Evolutionary conservation across 1,140 invertebrate species (phyloP).

Genomic region (Agrypnia vestita): DNA sequence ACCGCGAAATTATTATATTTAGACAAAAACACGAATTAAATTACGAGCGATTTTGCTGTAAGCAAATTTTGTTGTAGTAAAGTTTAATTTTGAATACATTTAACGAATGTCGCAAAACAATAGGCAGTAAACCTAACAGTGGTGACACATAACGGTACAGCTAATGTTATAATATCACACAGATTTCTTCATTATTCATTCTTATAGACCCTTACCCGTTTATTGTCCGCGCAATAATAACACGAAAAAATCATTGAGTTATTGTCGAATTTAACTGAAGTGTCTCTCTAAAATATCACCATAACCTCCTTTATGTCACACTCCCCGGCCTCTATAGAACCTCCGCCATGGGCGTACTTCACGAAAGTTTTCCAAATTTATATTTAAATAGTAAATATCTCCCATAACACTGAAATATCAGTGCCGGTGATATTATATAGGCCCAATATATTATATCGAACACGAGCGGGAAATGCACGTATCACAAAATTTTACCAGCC

Average conservation of each 20-base stretch:
- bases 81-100: too few relatives aligned
- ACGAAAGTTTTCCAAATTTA: background rate
- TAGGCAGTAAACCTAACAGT: too few relatives aligned
- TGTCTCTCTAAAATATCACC: conserved; percentile 26
- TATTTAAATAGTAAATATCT: background rate
- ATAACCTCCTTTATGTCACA: background rate
- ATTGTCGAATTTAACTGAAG: conserved; percentile 28
- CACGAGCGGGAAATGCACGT: too few relatives aligned
- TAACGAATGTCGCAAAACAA: too few relatives aligned
- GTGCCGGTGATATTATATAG: background rate
- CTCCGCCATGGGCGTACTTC: background rate
- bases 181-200: conserved; percentile 41
- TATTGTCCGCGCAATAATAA: conserved; percentile 26
- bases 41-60: too few relatives aligned
- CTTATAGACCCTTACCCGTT: conserved; percentile 31
- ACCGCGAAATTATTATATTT: too few relatives aligned
- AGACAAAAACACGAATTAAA: too few relatives aligned
- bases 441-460: too few relatives aligned
- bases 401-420: conserved; percentile 2
- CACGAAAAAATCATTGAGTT: conserved; percentile 32
- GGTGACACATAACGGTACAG: too few relatives aligned
- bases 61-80: too few relatives aligned
- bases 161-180: conserved; percentile 21
- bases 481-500: too few relatives aligned
- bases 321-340: background rate